Percentiles rank a stretch among this genome's conserved stretches.
phyloP scores from a whole-genome alignment of 2,113 vertebrate species.

The Syrmaticus mikado region DNA sequence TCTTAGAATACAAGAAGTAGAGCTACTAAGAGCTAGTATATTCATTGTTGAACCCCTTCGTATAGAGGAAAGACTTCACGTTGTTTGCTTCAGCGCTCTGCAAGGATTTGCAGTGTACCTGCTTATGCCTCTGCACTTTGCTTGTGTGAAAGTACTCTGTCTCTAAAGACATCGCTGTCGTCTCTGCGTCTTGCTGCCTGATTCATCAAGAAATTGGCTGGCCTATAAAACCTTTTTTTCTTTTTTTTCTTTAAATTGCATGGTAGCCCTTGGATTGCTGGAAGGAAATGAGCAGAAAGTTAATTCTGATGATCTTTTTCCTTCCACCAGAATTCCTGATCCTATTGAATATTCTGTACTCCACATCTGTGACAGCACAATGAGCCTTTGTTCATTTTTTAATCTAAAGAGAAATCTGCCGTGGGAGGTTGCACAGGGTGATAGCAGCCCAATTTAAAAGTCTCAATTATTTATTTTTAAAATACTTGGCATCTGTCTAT shows the following conservation, averaged over 20 bases:
- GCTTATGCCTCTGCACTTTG: background rate
- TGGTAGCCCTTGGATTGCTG: conserved; percentile 12
- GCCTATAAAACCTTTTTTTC: conserved; percentile 13
- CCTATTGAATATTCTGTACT: conserved; percentile 44
- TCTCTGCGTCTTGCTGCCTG: background rate
- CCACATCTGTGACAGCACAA: conserved; percentile 67
- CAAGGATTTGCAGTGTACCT: conserved; percentile 20
- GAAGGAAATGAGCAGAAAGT: conserved; percentile 46
- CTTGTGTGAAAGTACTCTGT: conserved; percentile 55
- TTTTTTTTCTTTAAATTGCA: conserved; percentile 40
- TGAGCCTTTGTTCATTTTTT: conserved; percentile 72
- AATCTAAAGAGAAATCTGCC: conserved; percentile 59
- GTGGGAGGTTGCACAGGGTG: conserved; percentile 60
- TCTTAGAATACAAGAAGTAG: conserved; percentile 12
- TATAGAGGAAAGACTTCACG: conserved; percentile 62
- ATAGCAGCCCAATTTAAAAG: conserved; percentile 67
- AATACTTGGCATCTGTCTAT: conserved; percentile 63
- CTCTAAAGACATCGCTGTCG: background rate
- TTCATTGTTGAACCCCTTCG: conserved; percentile 37
- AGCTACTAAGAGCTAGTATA: conserved; percentile 44
- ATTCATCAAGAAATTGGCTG: conserved; percentile 33
- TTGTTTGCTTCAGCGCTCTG: conserved; percentile 31
- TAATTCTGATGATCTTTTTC: conserved; percentile 47
- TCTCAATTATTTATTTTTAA: conserved; percentile 73
- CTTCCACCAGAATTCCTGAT: conserved; percentile 43